Evolutionary conservation across 2,888 invertebrate species (phyloP).

Genomic region (Agrotis clavis): DNA sequence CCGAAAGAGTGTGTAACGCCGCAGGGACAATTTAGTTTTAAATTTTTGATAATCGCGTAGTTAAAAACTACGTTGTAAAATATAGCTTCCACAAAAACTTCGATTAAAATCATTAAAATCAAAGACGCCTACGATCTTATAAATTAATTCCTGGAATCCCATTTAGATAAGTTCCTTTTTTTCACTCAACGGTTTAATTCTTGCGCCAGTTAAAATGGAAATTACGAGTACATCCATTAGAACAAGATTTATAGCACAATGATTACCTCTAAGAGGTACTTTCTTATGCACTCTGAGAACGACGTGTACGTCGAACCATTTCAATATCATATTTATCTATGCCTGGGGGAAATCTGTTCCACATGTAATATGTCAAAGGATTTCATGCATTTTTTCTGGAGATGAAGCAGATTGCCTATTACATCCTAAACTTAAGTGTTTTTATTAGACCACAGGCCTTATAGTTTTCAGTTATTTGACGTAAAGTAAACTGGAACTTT

Average conservation of each 20-base stretch:
- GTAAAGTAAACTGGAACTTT: too few species aligned
- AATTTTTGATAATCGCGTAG: too few species aligned
- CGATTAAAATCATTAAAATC: slow-evolving; percentile 28
- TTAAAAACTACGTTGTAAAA: too few species aligned
- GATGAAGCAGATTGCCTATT: slow-evolving; percentile 1
- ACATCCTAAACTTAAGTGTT: slow-evolving; percentile 1
- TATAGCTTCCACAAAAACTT: not conserved
- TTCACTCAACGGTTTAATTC: slow-evolving; percentile 53
- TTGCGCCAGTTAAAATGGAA: slow-evolving; percentile 56
- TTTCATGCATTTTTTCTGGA: slow-evolving; percentile 47
- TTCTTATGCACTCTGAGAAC: slow-evolving; percentile 58
- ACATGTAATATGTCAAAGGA: slow-evolving; percentile 61
- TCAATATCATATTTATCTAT: slow-evolving; percentile 66
- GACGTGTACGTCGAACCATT: slow-evolving; percentile 55
- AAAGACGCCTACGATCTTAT: slow-evolving; percentile 26
- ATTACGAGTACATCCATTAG: slow-evolving; percentile 64
- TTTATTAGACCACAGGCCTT: too few species aligned
- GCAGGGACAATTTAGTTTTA: too few species aligned
- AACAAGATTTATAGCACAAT: slow-evolving; percentile 63
- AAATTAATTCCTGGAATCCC: slow-evolving; percentile 55
- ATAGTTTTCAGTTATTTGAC: too few species aligned
- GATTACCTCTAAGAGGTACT: slow-evolving; percentile 64
- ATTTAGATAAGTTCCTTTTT: slow-evolving; percentile 48
- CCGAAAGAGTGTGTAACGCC: too few species aligned
- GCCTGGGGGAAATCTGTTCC: slow-evolving; percentile 67